Evolutionary conservation across 1,140 invertebrate species (phyloP).

Genomic region (Drosophila miranda): DNA sequence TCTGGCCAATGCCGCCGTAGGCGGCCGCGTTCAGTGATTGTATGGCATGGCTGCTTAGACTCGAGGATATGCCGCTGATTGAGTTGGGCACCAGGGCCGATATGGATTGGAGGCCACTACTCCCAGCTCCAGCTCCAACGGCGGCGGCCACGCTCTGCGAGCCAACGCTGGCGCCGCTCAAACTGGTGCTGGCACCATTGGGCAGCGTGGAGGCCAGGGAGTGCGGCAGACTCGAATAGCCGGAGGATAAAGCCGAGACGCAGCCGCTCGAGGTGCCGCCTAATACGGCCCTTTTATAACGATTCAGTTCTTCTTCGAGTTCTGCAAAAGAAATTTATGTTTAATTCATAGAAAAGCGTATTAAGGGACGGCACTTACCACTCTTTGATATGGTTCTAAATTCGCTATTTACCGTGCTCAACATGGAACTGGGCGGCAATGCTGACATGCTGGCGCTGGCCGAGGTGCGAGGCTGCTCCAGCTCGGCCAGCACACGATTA

Average conservation of each 20-base stretch:
- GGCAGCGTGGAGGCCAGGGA: constrained; percentile 70
- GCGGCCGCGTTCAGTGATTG: constrained; percentile 66
- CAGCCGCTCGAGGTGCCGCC: constrained; percentile 66
- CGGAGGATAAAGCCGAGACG: constrained; percentile 68
- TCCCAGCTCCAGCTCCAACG: constrained; percentile 11
- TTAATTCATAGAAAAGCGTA: neutral
- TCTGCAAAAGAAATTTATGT: constrained; percentile 39
- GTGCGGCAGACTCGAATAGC: constrained; percentile 71
- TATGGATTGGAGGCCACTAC: constrained; percentile 74
- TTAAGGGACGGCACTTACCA: constrained; percentile 48
- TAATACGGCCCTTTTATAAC: constrained; percentile 77
- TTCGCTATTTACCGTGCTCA: constrained; percentile 79
- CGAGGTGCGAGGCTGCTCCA: constrained; percentile 90
- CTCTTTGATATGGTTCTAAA: constrained; percentile 82
- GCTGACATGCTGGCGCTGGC: constrained; percentile 73
- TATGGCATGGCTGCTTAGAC: constrained; percentile 79
- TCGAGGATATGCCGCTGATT: constrained; percentile 80
- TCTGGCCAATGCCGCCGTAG: constrained; percentile 51
- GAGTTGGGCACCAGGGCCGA: constrained; percentile 80
- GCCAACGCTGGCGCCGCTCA: constrained; percentile 70
- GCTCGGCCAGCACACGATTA: constrained; percentile 92
- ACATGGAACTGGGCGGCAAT: constrained; percentile 81
- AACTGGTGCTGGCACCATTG: constrained; percentile 69
- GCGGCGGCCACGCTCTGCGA: constrained; percentile 57
- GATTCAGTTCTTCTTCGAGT: constrained; percentile 82